These are phyloP conservation scores for Chloebia gouldiae DNA, from an alignment of 2,113 vertebrate species.

Conservation along the genomic window DNA sequence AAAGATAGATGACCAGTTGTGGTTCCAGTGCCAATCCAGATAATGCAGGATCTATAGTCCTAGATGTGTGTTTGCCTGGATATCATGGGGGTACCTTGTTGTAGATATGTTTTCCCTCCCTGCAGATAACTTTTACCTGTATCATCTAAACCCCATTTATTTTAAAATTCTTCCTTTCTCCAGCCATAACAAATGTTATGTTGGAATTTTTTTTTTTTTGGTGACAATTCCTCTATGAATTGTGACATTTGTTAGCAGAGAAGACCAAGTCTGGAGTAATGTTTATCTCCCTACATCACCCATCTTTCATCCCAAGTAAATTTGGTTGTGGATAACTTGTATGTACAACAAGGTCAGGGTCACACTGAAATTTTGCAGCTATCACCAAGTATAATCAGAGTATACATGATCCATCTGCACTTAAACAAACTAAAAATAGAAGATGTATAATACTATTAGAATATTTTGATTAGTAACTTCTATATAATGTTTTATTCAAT, in stretches of 20 bases:
- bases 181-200: not conserved
- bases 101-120: not conserved
- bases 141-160: not conserved
- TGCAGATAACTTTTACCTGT: not conserved
- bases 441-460: not conserved
- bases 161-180: not conserved
- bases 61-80: not conserved
- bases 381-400: not conserved
- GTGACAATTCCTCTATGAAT: not conserved
- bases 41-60: not conserved
- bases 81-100: not conserved
- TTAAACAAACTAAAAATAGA: conserved; percentile 10
- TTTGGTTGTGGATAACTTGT: not conserved
- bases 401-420: not conserved
- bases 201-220: not conserved
- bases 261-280: not conserved
- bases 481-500: conserved; percentile 2
- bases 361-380: not conserved
- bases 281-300: not conserved
- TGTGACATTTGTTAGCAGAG: not conserved
- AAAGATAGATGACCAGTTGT: not conserved
- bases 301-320: not conserved
- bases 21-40: not conserved
- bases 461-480: conserved; percentile 23
- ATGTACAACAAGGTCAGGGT: not conserved